Evolutionary conservation across 2,797 vertebrate genomes (phyloP).

Genomic region (Jordanella pulchra): DNA sequence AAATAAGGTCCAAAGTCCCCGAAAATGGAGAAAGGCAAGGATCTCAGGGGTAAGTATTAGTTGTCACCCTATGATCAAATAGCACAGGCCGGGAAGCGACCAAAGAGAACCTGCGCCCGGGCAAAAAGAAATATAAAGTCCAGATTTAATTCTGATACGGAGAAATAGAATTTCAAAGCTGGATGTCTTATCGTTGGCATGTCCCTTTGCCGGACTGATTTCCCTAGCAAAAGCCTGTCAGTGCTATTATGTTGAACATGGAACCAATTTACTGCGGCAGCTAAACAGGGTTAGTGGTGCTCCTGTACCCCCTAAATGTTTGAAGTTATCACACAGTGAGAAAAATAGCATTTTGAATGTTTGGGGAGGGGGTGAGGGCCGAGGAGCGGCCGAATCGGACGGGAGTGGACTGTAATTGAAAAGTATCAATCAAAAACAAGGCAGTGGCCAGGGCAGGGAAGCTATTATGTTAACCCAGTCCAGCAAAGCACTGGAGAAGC

Average conservation of each 20-base stretch:
- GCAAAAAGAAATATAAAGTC: constrained; percentile 98
- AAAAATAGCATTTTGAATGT: constrained; percentile 97
- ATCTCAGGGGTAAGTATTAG: constrained; percentile 87
- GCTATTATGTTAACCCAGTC: constrained; percentile 83
- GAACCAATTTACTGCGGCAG: constrained; percentile 98
- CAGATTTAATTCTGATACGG: constrained; percentile 99
- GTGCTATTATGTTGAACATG: constrained; percentile 98
- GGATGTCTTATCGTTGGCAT: constrained; percentile 97
- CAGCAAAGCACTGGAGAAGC: constrained; percentile 65
- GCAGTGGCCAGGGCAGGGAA: constrained; percentile 80
- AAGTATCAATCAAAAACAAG: constrained; percentile 99
- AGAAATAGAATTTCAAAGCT: constrained; percentile 99
- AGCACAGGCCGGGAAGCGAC: constrained; percentile 83
- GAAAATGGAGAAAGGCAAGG: constrained; percentile 80
- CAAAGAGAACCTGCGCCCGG: constrained; percentile 82
- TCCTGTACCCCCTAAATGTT: constrained; percentile 95
- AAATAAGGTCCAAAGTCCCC: constrained; percentile 62
- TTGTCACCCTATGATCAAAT: constrained; percentile 93
- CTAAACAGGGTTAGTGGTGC: constrained; percentile 94
- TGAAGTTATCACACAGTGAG: constrained; percentile 91
- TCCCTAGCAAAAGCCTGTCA: constrained; percentile 99
- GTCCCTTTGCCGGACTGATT: constrained; percentile 99
- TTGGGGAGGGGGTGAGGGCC: constrained; percentile 71
- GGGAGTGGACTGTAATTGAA: constrained; percentile 99
- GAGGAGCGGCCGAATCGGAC: constrained; percentile 67